Evolutionary conservation across 1,140 invertebrate species (phyloP).

Genomic region (Lucilia sericata): DNA sequence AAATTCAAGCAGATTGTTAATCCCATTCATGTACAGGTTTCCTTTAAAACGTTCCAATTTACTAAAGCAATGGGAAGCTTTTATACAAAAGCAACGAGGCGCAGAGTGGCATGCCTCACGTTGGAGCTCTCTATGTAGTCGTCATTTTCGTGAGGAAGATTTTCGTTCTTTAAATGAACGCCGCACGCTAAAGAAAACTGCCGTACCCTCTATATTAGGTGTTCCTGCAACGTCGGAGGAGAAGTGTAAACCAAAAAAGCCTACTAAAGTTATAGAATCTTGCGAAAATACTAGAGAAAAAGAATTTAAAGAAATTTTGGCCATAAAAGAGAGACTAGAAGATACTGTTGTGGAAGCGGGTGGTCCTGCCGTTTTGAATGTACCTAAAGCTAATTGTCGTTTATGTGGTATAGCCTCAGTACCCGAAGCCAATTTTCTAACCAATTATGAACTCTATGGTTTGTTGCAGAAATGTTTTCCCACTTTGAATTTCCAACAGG

Average conservation of each 20-base stretch:
- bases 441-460: constrained; percentile 61
- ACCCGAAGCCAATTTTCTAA: constrained; percentile 59
- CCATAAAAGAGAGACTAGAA: neutral
- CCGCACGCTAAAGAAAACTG: constrained; percentile 61
- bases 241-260: neutral
- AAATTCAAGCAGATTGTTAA: neutral
- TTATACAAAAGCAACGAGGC: constrained; percentile 54
- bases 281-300: neutral
- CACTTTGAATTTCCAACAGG: constrained; percentile 62
- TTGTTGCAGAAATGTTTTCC: constrained; percentile 66
- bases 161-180: constrained; percentile 59
- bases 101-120: constrained; percentile 62
- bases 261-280: neutral
- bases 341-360: neutral
- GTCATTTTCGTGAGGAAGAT: constrained; percentile 59
- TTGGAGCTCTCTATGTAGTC: constrained; percentile 64
- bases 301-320: constrained; percentile 29
- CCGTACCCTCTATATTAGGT: constrained; percentile 54
- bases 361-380: neutral
- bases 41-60: constrained; percentile 61
- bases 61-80: constrained; percentile 61
- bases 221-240: neutral
- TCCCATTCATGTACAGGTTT: constrained; percentile 53
- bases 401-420: constrained; percentile 54
- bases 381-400: constrained; percentile 54